Conservation (phyloP, 2,797 vertebrate genomes). For the Melanotaenia boesemani region DNA sequence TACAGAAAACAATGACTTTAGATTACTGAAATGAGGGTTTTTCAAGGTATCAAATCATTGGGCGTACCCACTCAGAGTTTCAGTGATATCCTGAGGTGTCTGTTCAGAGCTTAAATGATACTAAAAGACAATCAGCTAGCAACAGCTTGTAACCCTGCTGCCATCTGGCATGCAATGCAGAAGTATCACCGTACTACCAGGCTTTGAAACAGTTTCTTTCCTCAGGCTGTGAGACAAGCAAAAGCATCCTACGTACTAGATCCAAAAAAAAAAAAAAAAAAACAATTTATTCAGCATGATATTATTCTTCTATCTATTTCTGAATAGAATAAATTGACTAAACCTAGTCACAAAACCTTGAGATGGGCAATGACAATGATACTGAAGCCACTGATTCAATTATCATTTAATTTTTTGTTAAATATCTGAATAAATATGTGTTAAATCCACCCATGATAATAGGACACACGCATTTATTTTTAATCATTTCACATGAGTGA, state of each 20-base stretch:
- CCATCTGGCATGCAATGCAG: neutral
- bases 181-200: neutral
- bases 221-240: neutral
- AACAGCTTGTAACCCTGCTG: neutral
- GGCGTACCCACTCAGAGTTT: neutral
- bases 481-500: neutral
- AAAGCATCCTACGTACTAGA: neutral
- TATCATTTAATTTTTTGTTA: neutral
- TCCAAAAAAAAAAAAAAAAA: neutral
- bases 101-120: neutral
- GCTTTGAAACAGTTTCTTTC: neutral
- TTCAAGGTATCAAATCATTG: neutral
- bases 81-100: too few relatives aligned
- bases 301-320: neutral
- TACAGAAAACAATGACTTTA: neutral
- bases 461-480: conserved; percentile 1
- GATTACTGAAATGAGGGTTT: neutral
- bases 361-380: neutral
- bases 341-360: neutral
- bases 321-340: neutral
- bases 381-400: neutral
- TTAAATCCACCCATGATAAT: neutral
- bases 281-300: neutral
- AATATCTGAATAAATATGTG: neutral
- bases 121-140: neutral